Conservation (phyloP, 2,888 invertebrate species). For the Adelphocoris suturalis region DNA sequence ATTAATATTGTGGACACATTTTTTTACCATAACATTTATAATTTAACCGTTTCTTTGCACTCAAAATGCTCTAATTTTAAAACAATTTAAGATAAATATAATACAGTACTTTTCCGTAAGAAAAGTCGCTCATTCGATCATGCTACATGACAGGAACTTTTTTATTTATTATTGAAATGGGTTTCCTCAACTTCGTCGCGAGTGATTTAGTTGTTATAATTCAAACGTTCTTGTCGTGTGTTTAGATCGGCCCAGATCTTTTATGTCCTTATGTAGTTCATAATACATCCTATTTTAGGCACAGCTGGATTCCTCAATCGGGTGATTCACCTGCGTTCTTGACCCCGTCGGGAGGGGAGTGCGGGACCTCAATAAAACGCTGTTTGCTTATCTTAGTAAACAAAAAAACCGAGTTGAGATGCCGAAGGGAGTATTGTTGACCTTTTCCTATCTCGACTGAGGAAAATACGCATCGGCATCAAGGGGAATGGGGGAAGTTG, state of each 20-base stretch:
- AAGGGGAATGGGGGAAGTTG: not conserved
- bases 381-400: conserved; percentile 36
- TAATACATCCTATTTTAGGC: not conserved
- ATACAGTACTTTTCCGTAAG: too few species aligned
- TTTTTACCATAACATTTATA: too few species aligned
- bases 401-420: not conserved
- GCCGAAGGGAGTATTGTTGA: not conserved
- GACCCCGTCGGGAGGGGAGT: not conserved
- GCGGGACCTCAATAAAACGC: conserved; percentile 12
- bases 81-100: too few species aligned
- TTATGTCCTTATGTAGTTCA: conserved; percentile 15
- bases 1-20: too few species aligned
- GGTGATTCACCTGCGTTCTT: conserved; percentile 25
- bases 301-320: not conserved
- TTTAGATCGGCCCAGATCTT: not conserved
- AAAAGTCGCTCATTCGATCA: too few species aligned
- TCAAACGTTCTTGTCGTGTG: not conserved
- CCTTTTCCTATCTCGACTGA: not conserved
- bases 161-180: too few species aligned
- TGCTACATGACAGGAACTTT: too few species aligned
- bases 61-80: too few species aligned
- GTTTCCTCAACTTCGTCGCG: too few species aligned
- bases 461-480: not conserved
- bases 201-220: too few species aligned
- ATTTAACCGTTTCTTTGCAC: too few species aligned